Evolutionary conservation across 2,113 vertebrate genomes (phyloP), one percentile per base, ranked within the genome.

Genomic region (Oxyura jamaicensis): DNA sequence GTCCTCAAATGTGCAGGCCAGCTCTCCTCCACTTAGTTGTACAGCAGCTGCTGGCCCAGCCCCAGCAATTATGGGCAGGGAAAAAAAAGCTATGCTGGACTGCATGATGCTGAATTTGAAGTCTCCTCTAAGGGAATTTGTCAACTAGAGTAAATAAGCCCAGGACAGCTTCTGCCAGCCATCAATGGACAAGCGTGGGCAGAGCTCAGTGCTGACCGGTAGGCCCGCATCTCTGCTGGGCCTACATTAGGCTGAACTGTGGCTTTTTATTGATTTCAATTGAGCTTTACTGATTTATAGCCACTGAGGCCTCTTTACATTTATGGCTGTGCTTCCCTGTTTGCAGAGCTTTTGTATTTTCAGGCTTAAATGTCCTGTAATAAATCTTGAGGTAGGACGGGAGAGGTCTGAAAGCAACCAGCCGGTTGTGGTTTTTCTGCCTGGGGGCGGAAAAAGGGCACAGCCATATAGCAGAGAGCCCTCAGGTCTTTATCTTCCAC

Each of bases 31-130:
- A 15, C 80, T 77, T 80, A 58, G 36, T 73, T 91, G 48, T 86
- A 69, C 92, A 93, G 29, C 79, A 67, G 83, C 85, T 95, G 88
- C 76, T 93, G 88, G 83, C 62, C 60, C 76, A 91, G 53, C 79
- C 66, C 83, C 77, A 93, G 88, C 55, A 82, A 22, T 86, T 92
- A 77, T 3, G 31, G 79, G 20, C 76, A 83, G 60, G 53, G 60
- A 81, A 86, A 44, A 41, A 41, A 42, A 91, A 63, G 60, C 46
- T 67, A 8, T 12, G 29, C 68, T 81, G 46, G 65, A 15, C 23
- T 39, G 13, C 52, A 55, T 3, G 2, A 55, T 89, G 68, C 39
- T 69, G 50, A 83, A n/a, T 17, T 28, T 74, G 31, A 80, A 60
- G 39, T 42, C 88, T 39, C 35, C 83, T 94, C 29, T 28, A 9